Conservation (phyloP, 2,113 vertebrate species). For the Entosphenus tridentatus region DNA sequence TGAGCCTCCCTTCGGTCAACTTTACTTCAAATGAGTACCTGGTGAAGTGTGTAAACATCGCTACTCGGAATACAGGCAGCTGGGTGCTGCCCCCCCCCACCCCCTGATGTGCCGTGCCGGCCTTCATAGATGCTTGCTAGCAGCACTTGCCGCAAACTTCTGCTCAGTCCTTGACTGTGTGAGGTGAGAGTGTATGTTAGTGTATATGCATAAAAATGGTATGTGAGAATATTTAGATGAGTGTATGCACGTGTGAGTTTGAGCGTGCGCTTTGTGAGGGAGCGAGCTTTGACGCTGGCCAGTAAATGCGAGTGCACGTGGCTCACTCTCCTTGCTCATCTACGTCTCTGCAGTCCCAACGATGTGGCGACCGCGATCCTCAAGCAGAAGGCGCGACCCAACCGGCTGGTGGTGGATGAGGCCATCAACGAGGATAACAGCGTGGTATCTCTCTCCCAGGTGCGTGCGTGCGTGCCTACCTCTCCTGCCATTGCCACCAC, state of each 20-base stretch:
- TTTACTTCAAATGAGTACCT: too few species aligned
- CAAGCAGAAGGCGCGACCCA: constrained; percentile 31
- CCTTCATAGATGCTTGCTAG: too few species aligned
- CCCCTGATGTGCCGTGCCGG: too few species aligned
- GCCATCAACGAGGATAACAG: constrained; percentile 33
- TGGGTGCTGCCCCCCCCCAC: too few species aligned
- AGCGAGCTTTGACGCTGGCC: not conserved
- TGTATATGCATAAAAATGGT: not conserved
- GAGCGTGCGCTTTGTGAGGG: not conserved
- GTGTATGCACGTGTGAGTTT: not conserved
- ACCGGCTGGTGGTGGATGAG: constrained; percentile 32
- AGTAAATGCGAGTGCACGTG: not conserved
- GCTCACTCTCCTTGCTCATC: not conserved
- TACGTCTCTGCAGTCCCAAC: constrained; percentile 19
- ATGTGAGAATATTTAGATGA: not conserved
- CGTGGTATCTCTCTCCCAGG: constrained; percentile 31
- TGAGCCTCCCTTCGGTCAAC: too few species aligned
- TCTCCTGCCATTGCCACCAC: not conserved
- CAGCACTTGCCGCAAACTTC: too few species aligned
- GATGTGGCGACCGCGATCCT: constrained; percentile 35
- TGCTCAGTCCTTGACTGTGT: too few species aligned
- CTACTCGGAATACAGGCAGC: too few species aligned
- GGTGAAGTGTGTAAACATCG: too few species aligned
- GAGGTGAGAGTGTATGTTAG: not conserved
- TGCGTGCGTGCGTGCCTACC: not conserved